Percentiles rank a stretch among this genome's conserved stretches.
Evolutionary conservation across 2,888 invertebrate genomes (phyloP).

Genomic region (Meliscaeva auricollis): DNA sequence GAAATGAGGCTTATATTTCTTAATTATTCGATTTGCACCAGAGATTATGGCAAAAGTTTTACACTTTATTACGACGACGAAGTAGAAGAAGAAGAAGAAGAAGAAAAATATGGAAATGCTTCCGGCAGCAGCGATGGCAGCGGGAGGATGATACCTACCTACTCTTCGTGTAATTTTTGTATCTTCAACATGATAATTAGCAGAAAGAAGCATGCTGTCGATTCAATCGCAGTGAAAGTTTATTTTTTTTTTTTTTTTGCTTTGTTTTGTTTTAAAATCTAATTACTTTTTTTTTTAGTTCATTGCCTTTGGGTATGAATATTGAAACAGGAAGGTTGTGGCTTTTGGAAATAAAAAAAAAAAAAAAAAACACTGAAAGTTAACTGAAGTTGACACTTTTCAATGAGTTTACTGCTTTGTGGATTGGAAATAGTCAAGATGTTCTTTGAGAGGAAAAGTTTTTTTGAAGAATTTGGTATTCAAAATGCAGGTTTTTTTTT

Average conservation of each 20-base stretch:
- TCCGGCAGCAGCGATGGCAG: background rate
- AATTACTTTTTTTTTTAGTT: conserved; percentile 57
- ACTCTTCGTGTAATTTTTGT: conserved; percentile 2
- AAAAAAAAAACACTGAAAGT: background rate
- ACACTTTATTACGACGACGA: conserved; percentile 26
- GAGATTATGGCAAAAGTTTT: conserved; percentile 64
- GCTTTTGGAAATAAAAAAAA: background rate
- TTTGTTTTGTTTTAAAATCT: conserved; percentile 14
- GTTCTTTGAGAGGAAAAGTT: background rate
- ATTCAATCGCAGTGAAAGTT: conserved; percentile 46
- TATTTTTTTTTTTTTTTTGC: background rate
- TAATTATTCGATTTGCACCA: conserved; percentile 63
- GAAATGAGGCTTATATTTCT: conserved; percentile 49
- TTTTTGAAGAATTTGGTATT: background rate
- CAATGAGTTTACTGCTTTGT: conserved; percentile 11
- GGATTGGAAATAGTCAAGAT: background rate
- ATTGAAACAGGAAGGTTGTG: background rate
- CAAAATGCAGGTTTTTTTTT: background rate
- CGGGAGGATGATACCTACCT: background rate
- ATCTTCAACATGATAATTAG: conserved; percentile 57
- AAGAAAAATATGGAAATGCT: conserved; percentile 18
- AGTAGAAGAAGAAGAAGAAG: background rate
- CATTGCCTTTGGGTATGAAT: conserved; percentile 8
- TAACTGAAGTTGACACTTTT: conserved; percentile 36
- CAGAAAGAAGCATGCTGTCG: conserved; percentile 32